Percentiles rank a stretch among this genome's conserved stretches.
Evolutionary conservation across 1,140 invertebrate species (phyloP).

Genomic region (Xylocopa sonorina): DNA sequence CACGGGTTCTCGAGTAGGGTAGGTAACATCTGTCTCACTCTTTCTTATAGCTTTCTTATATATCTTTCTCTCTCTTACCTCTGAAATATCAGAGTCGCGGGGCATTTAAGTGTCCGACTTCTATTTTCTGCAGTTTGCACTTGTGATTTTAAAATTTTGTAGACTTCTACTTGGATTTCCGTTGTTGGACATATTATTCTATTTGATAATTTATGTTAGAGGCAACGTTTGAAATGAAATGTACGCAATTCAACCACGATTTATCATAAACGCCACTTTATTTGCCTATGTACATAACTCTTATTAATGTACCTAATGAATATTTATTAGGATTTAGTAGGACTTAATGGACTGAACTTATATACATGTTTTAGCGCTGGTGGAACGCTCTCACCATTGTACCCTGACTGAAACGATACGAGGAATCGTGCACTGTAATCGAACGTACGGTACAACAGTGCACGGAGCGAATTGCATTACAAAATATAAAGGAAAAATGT

Average conservation of each 20-base stretch:
- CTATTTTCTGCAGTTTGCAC: too few relatives aligned
- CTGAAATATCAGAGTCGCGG: too few relatives aligned
- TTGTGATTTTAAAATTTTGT: too few relatives aligned
- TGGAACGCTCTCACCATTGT: slow-evolving; percentile 55
- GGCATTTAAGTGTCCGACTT: too few relatives aligned
- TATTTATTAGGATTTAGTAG: slow-evolving; percentile 59
- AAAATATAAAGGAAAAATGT: slow-evolving; percentile 57
- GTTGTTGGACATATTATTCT: not conserved
- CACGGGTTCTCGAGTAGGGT: too few relatives aligned
- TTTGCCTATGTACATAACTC: slow-evolving; percentile 70
- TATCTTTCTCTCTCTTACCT: too few relatives aligned
- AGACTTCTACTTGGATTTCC: too few relatives aligned
- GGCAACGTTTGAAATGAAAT: not conserved
- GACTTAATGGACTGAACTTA: slow-evolving; percentile 72
- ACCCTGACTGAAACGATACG: slow-evolving; percentile 65
- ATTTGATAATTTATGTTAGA: too few relatives aligned
- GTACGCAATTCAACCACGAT: not conserved
- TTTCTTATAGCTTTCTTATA: too few relatives aligned
- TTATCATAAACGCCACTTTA: slow-evolving; percentile 70
- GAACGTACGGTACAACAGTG: not conserved
- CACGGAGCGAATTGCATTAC: slow-evolving; percentile 32
- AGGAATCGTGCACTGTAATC: slow-evolving; percentile 42
- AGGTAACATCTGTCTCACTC: too few relatives aligned
- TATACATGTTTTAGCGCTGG: slow-evolving; percentile 66
- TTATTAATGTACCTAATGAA: slow-evolving; percentile 63